Conservation (phyloP, 2,113 vertebrate species). For the Tringa solitaria region DNA sequence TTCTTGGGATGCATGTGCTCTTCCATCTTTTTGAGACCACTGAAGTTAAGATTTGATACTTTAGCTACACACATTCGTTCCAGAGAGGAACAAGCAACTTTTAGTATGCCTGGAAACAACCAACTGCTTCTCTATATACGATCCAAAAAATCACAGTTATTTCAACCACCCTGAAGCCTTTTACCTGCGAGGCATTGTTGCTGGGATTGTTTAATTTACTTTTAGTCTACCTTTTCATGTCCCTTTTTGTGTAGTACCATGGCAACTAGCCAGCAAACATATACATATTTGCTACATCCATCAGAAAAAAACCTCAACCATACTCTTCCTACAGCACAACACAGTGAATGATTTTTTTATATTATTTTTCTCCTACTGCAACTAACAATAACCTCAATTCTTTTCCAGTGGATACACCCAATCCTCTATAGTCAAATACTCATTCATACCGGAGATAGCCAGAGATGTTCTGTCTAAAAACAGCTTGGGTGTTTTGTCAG, state of each 20-base stretch:
- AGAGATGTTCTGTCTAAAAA: background rate
- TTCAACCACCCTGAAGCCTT: background rate
- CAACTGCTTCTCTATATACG: background rate
- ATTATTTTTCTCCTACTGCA: background rate
- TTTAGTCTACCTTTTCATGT: background rate
- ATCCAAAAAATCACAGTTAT: background rate
- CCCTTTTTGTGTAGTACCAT: background rate
- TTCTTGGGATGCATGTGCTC: background rate
- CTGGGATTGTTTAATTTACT: background rate
- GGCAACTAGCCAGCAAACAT: background rate
- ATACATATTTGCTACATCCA: background rate
- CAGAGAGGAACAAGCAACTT: background rate
- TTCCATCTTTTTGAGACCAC: background rate
- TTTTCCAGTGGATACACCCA: background rate
- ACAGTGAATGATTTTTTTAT: rapidly evolving
- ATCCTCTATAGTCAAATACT: background rate
- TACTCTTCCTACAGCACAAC: background rate
- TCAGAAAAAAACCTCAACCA: background rate
- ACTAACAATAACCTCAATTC: background rate
- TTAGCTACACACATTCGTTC: background rate
- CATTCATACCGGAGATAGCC: background rate
- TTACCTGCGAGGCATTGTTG: background rate
- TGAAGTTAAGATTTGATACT: background rate
- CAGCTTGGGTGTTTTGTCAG: background rate
- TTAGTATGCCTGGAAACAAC: background rate